A percentile compares a stretch with the other conserved stretches of the same genome.
phyloP scores from a whole-genome alignment of 1,140 invertebrate species.

The Pachypeltis micranthus region DNA sequence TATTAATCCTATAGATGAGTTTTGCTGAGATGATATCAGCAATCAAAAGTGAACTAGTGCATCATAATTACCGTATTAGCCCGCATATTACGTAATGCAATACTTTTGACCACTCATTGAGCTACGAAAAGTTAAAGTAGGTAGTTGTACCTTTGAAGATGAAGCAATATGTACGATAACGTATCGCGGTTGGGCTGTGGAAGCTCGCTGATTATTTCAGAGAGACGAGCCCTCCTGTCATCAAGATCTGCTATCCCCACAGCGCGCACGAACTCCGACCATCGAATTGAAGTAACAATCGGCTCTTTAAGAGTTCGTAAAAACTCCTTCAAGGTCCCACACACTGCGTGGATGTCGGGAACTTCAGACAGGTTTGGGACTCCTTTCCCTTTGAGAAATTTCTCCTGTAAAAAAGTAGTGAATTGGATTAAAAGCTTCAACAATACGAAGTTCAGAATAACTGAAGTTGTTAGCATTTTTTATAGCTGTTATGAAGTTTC shows the following conservation, averaged over 20 bases:
- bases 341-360: slow-evolving; percentile 64
- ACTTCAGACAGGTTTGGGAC: slow-evolving; percentile 53
- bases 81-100: too few species aligned
- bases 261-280: slow-evolving; percentile 66
- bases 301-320: slow-evolving; percentile 69
- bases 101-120: too few species aligned
- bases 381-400: slow-evolving; percentile 60
- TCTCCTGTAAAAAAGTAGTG: slow-evolving; percentile 47
- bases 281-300: slow-evolving; percentile 59
- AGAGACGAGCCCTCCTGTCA: slow-evolving; percentile 45
- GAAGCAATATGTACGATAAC: slow-evolving; percentile 69
- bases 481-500: too few species aligned
- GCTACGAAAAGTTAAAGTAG: too few species aligned
- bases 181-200: slow-evolving; percentile 80
- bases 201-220: slow-evolving; percentile 55
- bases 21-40: too few species aligned
- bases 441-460: too few species aligned
- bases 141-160: slow-evolving; percentile 74
- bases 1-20: too few species aligned
- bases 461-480: too few species aligned
- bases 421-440: too few species aligned
- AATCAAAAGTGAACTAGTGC: too few species aligned
- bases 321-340: slow-evolving; percentile 79
- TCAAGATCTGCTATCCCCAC: slow-evolving; percentile 40
- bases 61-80: too few species aligned